Base-by-base conservation (phyloP, 92 coral and sea anemone genomes). In the Palythoa caribaeorum region DNA sequence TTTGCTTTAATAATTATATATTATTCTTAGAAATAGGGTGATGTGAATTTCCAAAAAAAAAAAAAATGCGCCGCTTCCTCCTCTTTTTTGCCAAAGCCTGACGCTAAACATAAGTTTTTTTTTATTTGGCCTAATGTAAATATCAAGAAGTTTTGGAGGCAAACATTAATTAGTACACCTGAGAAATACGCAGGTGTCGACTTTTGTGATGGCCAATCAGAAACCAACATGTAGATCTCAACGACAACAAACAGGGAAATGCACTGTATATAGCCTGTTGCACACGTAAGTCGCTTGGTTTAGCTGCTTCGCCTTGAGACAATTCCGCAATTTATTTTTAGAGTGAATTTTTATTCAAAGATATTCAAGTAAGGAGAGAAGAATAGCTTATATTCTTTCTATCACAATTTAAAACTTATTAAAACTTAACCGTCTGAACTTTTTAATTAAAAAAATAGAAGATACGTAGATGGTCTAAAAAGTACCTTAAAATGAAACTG, bases 121-220 rank as follows among this genome's bases (percentile, higher is more conserved):
- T 28, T 28, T 28, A 28, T 28, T 28, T 28, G 28, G 28, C 28
- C 28, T 28, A 28, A 28, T 28, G 28, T 28, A 28, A 28, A 28
- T 28, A 28, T 40, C 47, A 40, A 44, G 70, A 17, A n/a, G 17
- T 55, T 55, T 0, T 17, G 70, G 8, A 19, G 70, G 28, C 35
- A 63, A 63, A 63, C 8, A 59, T 16, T 28, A 52, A 77, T 54
- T 52, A 52, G 50, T 54, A 28, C 40, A 62, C 59, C 65, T 63
- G 75, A 81, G 86, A 65, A 66, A 39, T 15, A 14, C 17, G 48
- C 86, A 63, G 75, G 86, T 81, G 75, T 65, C 2, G 10, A 12
- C 8, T 47, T 47, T 44, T 1, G 47, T 10, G n/a, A 5, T 81
- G 35, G 7, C 86, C 86, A 81, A 81, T 81, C 75, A 66, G 13